These are phyloP conservation scores for Simalia tracyae DNA, from an alignment of 2,797 vertebrate genomes.

Conservation along the genomic window DNA sequence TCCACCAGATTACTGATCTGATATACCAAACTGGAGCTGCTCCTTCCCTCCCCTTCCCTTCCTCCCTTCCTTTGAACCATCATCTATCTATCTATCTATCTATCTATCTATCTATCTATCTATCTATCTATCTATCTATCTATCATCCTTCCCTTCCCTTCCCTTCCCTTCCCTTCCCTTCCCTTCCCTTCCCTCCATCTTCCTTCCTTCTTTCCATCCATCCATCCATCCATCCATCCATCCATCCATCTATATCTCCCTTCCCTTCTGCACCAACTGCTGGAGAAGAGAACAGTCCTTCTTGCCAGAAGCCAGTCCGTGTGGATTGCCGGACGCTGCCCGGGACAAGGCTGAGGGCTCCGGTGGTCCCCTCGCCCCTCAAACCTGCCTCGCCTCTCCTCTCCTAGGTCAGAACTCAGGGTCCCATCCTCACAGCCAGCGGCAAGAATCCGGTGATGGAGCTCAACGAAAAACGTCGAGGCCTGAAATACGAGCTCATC, in stretches of 20 bases:
- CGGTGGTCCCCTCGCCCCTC: background rate
- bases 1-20: background rate
- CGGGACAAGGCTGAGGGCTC: background rate
- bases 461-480: slow-evolving; percentile 96
- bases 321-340: no score
- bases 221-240: background rate
- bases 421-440: slow-evolving; percentile 97
- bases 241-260: background rate
- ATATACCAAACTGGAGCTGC: background rate
- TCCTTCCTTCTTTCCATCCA: background rate
- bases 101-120: background rate
- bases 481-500: slow-evolving; percentile 97
- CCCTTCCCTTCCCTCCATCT: no score
- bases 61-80: no score
- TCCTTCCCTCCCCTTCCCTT: background rate
- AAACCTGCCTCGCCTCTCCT: background rate
- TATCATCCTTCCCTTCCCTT: background rate
- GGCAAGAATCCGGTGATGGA: slow-evolving; percentile 99
- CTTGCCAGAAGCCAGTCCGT: background rate
- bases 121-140: fast-evolving
- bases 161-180: no score
- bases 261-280: background rate
- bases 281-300: background rate
- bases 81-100: no score
- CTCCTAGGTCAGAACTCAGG: slow-evolving; percentile 96